Base-by-base conservation (phyloP, 1,140 invertebrate species). In the Aphelenchoides fujianensis region DNA sequence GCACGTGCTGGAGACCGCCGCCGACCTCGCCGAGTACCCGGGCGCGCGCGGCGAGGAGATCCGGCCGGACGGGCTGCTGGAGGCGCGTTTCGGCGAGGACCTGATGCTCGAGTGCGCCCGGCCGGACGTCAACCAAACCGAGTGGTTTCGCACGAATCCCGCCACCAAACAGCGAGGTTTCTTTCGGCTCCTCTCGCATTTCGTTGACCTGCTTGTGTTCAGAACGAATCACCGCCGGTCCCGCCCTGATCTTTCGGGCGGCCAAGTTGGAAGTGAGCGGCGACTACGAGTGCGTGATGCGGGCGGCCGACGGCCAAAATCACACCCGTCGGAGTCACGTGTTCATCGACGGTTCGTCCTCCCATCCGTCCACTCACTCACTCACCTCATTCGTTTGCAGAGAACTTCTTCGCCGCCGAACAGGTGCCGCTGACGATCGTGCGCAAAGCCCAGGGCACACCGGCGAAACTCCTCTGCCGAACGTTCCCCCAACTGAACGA, bases 391-490 rank as follows among this genome's bases (percentile, higher is more conserved):
- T n/a, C n/a, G n/a, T n/a, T n/a, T n/a, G n/a, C n/a, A 59, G 55
- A 59, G 5, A 59, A 59, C 19, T 59, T 59, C 55, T 66, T 66
- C 31, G 27, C 37, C 28, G 53, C 16, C 32, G 63, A 66, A 35
- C 9, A n/a, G n/a, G 19, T 59, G 12, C 28, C 7, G 5, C 53
- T 32, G 23, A 12, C 63, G 27, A 66, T 37, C 2, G 31, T 66
- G 12, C 1, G 31, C 1, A 66, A 66, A 37, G 31, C 16, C 53
- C 63, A 66, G 31, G 63, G 63, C n/a, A 66, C 63, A 16, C 63
- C 63, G n/a, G 63, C 36, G 0, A 66, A 66, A 48, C n/a, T 66
- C n/a, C 30, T 66, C 12, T 66, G 63, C 53, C 28, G 31, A 30
- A 66, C 63, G 16, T 37, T 36, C 32, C 28, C 63, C 1, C 12